Evolutionary conservation across 2,113 vertebrate genomes (phyloP).

Genomic region (Isichthys henryi): DNA sequence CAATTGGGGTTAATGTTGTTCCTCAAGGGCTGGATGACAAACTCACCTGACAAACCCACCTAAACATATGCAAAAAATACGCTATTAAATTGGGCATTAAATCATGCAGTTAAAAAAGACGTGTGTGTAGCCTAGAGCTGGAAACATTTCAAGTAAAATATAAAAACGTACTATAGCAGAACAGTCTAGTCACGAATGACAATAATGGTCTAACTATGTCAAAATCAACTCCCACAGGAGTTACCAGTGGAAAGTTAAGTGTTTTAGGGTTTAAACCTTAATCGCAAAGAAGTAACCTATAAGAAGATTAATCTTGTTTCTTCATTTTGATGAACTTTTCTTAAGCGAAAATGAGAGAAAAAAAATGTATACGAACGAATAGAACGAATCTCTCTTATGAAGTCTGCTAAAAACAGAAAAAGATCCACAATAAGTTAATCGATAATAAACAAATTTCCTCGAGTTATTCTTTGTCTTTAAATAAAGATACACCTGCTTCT

Average conservation of each 20-base stretch:
- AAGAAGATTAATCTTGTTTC: neutral
- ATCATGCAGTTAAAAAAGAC: neutral
- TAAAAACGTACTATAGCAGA: neutral
- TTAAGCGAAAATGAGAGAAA: neutral
- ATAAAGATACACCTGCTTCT: neutral
- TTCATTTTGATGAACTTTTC: neutral
- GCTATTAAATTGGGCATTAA: neutral
- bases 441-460: neutral
- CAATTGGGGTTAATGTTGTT: neutral
- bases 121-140: neutral
- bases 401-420: neutral
- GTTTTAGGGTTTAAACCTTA: neutral
- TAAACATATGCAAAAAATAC: neutral
- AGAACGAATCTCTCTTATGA: neutral
- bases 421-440: neutral
- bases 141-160: neutral
- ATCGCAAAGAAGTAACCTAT: neutral
- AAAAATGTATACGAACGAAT: no score
- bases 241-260: neutral
- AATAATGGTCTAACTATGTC: neutral
- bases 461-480: neutral
- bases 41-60: neutral
- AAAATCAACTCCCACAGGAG: neutral
- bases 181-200: neutral
- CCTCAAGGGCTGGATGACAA: neutral